These are phyloP conservation scores for Aplochiton taeniatus DNA, from an alignment of 2,797 vertebrate species.

Conservation along the genomic window DNA sequence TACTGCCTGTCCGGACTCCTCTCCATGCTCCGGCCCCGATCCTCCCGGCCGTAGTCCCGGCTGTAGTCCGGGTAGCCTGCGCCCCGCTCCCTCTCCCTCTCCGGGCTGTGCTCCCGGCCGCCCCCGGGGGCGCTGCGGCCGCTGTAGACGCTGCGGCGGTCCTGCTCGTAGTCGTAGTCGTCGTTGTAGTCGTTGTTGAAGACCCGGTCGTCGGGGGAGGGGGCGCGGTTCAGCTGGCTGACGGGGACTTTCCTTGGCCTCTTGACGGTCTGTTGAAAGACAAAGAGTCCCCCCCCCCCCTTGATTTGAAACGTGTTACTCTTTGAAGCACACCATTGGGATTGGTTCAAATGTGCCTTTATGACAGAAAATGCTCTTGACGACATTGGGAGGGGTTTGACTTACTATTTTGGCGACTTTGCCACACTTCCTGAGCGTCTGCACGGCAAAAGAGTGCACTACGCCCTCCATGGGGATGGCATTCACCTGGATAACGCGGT, in stretches of 20 bases:
- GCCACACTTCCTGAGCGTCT: constrained; percentile 94
- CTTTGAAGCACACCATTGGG: background rate
- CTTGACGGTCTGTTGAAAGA: constrained; percentile 83
- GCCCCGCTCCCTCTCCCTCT: constrained; percentile 67
- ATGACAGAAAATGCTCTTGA: background rate
- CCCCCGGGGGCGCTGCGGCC: constrained; percentile 75
- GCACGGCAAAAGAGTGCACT: constrained; percentile 89
- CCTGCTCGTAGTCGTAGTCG: constrained; percentile 82
- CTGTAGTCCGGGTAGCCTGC: constrained; percentile 62
- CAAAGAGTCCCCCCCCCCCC: too few relatives aligned
- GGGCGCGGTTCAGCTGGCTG: constrained; percentile 69
- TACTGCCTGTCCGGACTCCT: constrained; percentile 56
- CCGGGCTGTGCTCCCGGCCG: constrained; percentile 79
- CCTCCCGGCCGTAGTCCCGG: constrained; percentile 47
- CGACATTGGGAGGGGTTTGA: constrained; percentile 21
- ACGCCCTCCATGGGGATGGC: constrained; percentile 89
- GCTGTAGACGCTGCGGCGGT: constrained; percentile 83
- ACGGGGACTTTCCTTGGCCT: constrained; percentile 85
- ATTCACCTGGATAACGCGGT: constrained; percentile 91
- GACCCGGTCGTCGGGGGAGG: constrained; percentile 80
- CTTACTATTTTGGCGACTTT: constrained; percentile 96
- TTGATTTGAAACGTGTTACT: background rate
- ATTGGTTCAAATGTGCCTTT: background rate
- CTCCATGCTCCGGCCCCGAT: constrained; percentile 62
- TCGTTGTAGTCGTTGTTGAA: constrained; percentile 84